These are phyloP conservation scores for Steatornis caripensis DNA, from an alignment of 2,113 vertebrate genomes.

Conservation along the genomic window DNA sequence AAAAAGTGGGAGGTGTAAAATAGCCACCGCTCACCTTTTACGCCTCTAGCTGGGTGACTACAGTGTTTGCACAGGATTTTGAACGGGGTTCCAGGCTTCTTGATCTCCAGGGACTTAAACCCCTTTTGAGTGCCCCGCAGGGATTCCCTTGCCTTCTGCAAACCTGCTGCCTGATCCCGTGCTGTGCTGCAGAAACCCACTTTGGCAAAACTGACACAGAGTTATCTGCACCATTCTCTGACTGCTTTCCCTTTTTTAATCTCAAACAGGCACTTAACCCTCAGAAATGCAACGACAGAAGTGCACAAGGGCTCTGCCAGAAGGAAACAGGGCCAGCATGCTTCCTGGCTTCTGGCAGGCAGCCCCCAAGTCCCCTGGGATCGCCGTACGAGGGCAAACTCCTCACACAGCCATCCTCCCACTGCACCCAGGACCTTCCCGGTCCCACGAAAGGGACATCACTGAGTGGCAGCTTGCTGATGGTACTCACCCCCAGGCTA, in stretches of 20 bases:
- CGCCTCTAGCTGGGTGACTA: neutral
- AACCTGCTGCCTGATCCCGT: neutral
- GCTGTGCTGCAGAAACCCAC: neutral
- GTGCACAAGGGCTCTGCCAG: neutral
- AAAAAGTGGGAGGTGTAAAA: neutral
- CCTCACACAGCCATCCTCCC: rapidly evolving
- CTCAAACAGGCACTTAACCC: neutral
- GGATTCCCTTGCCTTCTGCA: neutral
- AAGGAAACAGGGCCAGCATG: neutral
- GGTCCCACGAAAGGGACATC: neutral
- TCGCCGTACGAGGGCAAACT: rapidly evolving
- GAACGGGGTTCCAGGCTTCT: neutral
- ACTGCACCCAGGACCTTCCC: neutral
- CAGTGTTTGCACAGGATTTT: neutral
- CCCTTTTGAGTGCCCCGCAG: neutral
- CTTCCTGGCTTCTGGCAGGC: neutral
- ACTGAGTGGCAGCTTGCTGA: neutral
- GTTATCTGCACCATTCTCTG: neutral
- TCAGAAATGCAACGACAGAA: neutral
- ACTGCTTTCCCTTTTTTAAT: neutral
- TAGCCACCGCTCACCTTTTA: rapidly evolving
- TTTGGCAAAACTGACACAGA: neutral
- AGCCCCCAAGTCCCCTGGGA: neutral
- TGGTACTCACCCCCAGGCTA: neutral
- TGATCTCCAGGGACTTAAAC: neutral